These are phyloP conservation scores for Sebastes hubbsi DNA, from an alignment of 2,797 vertebrate species.

Conservation along the genomic window DNA sequence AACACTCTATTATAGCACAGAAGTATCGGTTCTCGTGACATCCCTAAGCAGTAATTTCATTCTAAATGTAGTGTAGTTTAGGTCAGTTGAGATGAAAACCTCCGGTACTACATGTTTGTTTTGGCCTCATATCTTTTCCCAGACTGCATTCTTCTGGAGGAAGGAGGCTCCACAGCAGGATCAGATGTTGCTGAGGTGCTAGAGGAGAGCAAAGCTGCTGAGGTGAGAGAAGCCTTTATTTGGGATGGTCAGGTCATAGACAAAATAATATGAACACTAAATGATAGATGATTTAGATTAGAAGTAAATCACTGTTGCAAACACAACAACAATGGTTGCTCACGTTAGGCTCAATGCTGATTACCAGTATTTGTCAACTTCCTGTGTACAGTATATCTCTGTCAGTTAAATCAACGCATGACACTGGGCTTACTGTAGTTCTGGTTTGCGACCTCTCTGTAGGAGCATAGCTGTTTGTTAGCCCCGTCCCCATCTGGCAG, in stretches of 20 bases:
- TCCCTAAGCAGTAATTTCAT: not conserved
- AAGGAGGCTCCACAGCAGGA: conserved; percentile 39
- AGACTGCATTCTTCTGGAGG: conserved; percentile 62
- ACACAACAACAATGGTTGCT: not conserved
- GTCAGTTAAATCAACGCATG: not conserved
- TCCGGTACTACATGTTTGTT: not conserved
- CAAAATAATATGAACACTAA: not conserved
- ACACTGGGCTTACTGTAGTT: not conserved
- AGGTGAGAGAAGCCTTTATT: conserved; percentile 54
- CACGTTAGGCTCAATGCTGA: not conserved
- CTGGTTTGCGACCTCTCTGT: conserved; percentile 10
- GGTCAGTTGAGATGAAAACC: not conserved
- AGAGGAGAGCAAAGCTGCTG: conserved; percentile 61
- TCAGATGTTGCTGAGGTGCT: conserved; percentile 46
- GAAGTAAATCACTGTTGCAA: not conserved
- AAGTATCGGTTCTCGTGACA: too few relatives aligned
- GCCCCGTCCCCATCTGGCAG: conserved; percentile 84
- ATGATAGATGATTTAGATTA: not conserved
- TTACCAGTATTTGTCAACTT: not conserved
- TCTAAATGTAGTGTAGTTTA: not conserved
- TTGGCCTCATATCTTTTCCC: not conserved
- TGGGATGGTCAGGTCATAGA: not conserved
- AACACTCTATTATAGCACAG: too few relatives aligned
- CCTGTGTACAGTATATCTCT: not conserved
- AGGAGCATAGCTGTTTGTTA: conserved; percentile 79